A percentile compares a stretch with the other conserved stretches of the same genome.
These are phyloP conservation scores for Osedax fenrisi DNA, from an alignment of 2,888 invertebrate species.

Conservation along the genomic window DNA sequence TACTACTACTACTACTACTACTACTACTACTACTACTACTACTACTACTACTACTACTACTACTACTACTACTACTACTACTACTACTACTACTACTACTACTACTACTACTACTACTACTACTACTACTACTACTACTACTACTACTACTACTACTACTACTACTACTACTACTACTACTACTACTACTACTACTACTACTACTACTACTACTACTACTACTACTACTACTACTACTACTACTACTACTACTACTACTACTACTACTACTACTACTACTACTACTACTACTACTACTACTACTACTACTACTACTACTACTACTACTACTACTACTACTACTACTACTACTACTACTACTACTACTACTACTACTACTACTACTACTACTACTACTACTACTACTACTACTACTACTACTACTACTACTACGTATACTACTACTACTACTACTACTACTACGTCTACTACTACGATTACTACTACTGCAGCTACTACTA, in stretches of 20 bases:
- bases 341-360: not conserved
- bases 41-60: too few species aligned
- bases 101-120: not conserved
- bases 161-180: conserved; percentile 14
- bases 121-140: not conserved
- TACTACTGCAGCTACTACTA: conserved; percentile 27
- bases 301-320: conserved; percentile 22
- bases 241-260: conserved; percentile 22
- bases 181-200: conserved; percentile 16
- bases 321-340: not conserved
- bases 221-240: conserved; percentile 23
- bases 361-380: conserved; percentile 27
- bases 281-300: conserved; percentile 24
- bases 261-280: conserved; percentile 24
- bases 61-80: too few species aligned
- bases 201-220: conserved; percentile 23
- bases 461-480: conserved; percentile 29
- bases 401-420: conserved; percentile 28
- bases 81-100: conserved; percentile 23
- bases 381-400: conserved; percentile 28
- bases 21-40: too few species aligned
- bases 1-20: too few species aligned
- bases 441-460: conserved; percentile 27
- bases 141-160: not conserved
- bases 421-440: conserved; percentile 25